Percentiles rank a stretch among this genome's conserved stretches.
phyloP scores from a whole-genome alignment of 2,113 vertebrate genomes.

The Pica pica region DNA sequence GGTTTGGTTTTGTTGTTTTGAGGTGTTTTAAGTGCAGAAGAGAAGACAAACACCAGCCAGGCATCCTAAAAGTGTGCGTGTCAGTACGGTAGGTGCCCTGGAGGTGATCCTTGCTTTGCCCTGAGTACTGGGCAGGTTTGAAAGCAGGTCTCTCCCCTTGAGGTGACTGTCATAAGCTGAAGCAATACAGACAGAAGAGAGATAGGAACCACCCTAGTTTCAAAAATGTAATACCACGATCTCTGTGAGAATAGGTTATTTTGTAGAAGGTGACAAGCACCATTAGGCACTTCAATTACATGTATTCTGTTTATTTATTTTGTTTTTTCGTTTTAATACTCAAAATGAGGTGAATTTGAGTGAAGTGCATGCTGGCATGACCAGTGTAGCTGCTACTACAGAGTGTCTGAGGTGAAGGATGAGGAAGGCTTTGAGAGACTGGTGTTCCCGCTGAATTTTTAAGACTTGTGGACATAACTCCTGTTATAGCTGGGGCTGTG shows the following conservation, averaged over 20 bases:
- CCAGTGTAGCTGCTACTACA: not conserved
- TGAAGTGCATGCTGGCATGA: not conserved
- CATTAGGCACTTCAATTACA: not conserved
- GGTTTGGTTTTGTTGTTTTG: not conserved
- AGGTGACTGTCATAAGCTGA: not conserved
- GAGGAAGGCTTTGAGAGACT: not conserved
- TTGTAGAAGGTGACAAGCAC: not conserved
- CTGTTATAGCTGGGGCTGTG: not conserved
- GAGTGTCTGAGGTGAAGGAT: not conserved
- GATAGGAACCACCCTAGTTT: rapidly evolving
- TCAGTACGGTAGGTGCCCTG: not conserved
- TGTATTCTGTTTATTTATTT: not conserved
- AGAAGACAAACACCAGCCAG: rapidly evolving
- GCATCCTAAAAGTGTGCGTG: not conserved
- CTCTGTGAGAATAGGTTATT: not conserved
- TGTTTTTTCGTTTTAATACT: not conserved
- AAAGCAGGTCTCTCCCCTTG: not conserved
- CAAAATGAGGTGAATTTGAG: not conserved
- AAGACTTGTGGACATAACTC: not conserved
- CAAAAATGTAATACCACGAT: not conserved
- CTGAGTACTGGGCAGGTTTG: not conserved
- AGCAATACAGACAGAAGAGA: not conserved
- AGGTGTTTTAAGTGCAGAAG: not conserved
- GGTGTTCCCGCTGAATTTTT: not conserved
- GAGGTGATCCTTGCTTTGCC: not conserved